Base-by-base conservation (phyloP, 2,888 invertebrate genomes). In the Uropetala carovei region DNA sequence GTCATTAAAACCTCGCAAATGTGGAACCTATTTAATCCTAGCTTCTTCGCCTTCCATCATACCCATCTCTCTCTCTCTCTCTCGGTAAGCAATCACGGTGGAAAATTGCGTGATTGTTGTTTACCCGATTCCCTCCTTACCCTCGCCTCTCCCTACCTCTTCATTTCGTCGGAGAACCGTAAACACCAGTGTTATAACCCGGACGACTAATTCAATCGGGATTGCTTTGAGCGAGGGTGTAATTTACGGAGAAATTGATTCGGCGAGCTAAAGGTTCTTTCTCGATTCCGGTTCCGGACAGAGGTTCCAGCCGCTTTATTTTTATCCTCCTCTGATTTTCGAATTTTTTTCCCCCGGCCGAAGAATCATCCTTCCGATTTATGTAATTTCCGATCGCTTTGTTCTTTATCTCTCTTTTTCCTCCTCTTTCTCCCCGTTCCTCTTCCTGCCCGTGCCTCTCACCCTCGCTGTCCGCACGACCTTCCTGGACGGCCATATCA, bases 311-410 rank as follows among this genome's bases (percentile, higher is more conserved):
- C 75, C 75, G 75, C 27, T 43, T 43, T 43, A 3, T 43, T 43
- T 43, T 43, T 43, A 3, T 3, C 5, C 43, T 14, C 22, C 75
- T 22, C 22, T 22, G 13, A 22, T 75, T 75, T 75, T 27, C 0
- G 13, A 22, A 22, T 22, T 27, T 75, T 75, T 75, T 75, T 27
- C 22, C 13, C 27, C 27, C 22, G 27, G 27, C 5, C 43, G 0
- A 75, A 8, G 27, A 27, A 18, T 75, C 75, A 75, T 64, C 43
- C 27, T 43, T 22, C 89, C 43, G 43, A 64, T 43, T 43, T 43
- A n/a, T 68, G 89, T 89, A 89, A 89, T 89, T 89, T 89, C 89
- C 89, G 8, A 68, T 89, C 18, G 89, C 64, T 89, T 89, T 64
- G 89, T 89, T 89, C 86, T 59, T 14, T 86, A n/a, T 30, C 59